Conservation (phyloP, 2,888 invertebrate genomes). For the Tubulanus polymorphus region DNA sequence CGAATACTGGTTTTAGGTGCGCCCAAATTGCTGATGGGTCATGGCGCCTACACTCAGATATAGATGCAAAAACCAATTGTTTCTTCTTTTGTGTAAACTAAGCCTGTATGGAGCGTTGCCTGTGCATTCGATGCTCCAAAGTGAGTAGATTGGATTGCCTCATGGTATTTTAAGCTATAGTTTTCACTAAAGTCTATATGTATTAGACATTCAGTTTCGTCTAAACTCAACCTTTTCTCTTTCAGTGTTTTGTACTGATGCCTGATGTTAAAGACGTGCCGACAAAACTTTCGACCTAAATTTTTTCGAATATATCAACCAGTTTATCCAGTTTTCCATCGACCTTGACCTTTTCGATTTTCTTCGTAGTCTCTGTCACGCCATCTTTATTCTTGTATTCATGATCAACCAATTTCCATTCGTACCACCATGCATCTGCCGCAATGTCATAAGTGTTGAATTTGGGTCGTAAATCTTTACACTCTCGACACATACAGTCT, state of each 20-base stretch:
- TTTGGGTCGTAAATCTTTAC: background rate
- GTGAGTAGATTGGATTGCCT: no score
- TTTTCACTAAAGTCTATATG: background rate
- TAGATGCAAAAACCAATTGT: background rate
- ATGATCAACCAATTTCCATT: background rate
- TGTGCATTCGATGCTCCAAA: no score
- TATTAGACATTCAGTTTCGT: background rate
- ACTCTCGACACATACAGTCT: background rate
- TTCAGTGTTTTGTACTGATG: background rate
- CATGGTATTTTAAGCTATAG: background rate
- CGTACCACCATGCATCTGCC: background rate
- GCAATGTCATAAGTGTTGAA: background rate
- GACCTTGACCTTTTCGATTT: background rate
- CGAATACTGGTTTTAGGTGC: conserved; percentile 38
- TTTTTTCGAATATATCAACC: background rate
- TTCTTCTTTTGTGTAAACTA: conserved; percentile 28
- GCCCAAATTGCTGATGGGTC: conserved; percentile 47
- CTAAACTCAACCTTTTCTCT: background rate
- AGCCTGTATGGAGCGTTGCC: conserved; percentile 43
- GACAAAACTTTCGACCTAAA: background rate
- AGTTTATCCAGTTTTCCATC: background rate
- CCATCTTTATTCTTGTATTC: background rate
- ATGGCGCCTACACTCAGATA: conserved; percentile 30
- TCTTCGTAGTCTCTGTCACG: background rate
- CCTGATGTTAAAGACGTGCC: background rate